Evolutionary conservation across 2,888 invertebrate species (phyloP), one percentile per base, ranked within the genome.

Genomic region (Agrotis puta): DNA sequence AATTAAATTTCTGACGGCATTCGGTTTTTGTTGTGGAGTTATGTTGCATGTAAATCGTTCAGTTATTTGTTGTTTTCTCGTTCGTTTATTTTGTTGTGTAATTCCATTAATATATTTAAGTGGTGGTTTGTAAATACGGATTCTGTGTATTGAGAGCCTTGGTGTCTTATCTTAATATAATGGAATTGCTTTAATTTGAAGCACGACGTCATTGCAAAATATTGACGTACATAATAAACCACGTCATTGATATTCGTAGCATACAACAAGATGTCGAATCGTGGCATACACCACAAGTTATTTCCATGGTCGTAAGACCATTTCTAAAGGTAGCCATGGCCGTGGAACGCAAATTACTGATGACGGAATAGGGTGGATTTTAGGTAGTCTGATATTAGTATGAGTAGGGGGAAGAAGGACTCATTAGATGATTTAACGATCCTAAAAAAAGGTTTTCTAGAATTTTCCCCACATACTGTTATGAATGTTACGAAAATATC

Each of bases 1-100:
- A 87, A 84, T 87, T 87, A 79, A 79, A 83, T 73, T 74, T 76
- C 75, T 86, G 79, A 77, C 84, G 65, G 70, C 54, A 64, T 72
- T 74, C 70, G 56, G 72, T 72, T 81, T 80, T 83, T 83, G 74
- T 83, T 64, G 61, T 63, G 59, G 61, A 74, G 71, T 85, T 83
- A 73, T 74, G 80, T 74, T 74, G 70, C 69, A 79, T 61, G 72
- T 72, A 75, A 77, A 75, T 73, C 58, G 64, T 74, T 76, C n/a
- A 48, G 53, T 51, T 65, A 62, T 77, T 84, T 80, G 51, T 54
- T 63, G 57, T 72, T 81, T 71, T 56, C 75, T 70, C 64, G 54
- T 72, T 72, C 62, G 45, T 64, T 72, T 24, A n/a, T 54, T 81
- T 69, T 43, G 61, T 68, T 82, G 27, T 63, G 59, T 69, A 57